Conservation (phyloP, 64 coral and sea anemone species). For the Porites australiensis region DNA sequence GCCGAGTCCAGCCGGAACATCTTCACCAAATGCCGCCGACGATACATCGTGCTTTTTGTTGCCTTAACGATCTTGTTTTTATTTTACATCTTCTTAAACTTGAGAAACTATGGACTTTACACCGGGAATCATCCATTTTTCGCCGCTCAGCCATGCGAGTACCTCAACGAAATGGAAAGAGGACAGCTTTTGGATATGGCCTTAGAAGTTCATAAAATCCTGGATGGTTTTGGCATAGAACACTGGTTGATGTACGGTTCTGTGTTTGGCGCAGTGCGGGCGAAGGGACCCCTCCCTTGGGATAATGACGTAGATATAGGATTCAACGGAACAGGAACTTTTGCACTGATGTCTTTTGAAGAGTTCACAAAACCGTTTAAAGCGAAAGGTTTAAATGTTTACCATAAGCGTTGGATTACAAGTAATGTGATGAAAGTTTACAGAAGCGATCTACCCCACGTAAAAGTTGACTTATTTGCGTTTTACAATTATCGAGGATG, state of each 20-base stretch:
- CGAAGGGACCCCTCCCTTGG: constrained; percentile 54
- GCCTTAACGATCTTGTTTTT: not conserved
- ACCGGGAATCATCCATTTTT: constrained; percentile 3
- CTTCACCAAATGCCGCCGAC: too few relatives aligned
- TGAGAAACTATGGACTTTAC: not conserved
- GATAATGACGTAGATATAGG: constrained; percentile 80
- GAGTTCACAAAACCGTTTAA: constrained; percentile 22
- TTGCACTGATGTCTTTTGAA: not conserved
- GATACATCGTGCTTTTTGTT: too few relatives aligned
- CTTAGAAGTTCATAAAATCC: constrained; percentile 30
- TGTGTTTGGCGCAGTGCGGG: constrained; percentile 45
- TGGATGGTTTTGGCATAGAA: constrained; percentile 21
- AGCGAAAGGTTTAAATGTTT: constrained; percentile 5
- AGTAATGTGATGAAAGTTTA: constrained; percentile 19
- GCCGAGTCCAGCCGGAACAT: too few relatives aligned
- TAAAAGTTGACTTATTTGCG: constrained; percentile 32
- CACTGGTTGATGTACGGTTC: constrained; percentile 79
- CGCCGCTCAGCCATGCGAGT: not conserved
- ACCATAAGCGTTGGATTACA: constrained; percentile 10
- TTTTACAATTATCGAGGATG: constrained; percentile 14
- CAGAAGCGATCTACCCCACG: not conserved
- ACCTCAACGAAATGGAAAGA: not conserved
- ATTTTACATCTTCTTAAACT: not conserved
- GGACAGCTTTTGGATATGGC: constrained; percentile 48
- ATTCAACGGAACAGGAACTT: not conserved